Conservation (phyloP, 2,888 invertebrate species). For the Pseudococcus jackbeardsleyi region DNA sequence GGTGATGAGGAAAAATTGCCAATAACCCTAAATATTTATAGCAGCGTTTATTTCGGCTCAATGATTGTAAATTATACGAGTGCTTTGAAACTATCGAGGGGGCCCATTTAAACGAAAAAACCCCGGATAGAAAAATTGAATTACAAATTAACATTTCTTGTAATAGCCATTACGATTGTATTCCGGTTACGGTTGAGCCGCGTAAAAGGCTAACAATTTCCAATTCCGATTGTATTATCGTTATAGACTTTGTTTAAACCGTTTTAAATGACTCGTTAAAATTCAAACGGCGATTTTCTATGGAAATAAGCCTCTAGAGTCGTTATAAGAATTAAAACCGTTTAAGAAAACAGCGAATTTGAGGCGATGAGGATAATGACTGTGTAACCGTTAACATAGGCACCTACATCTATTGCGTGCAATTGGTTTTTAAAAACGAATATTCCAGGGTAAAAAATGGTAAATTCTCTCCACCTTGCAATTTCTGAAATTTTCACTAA, state of each 20-base stretch:
- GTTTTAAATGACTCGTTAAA: conserved; percentile 12
- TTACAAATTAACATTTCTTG: conserved; percentile 3
- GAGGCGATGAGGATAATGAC: too few species aligned
- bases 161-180: conserved; percentile 1
- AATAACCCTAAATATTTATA: conserved; percentile 22
- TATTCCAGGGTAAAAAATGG: too few species aligned
- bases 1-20: conserved; percentile 14
- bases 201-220: not conserved
- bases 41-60: not conserved
- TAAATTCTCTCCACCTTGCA: too few species aligned
- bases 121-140: not conserved
- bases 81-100: not conserved
- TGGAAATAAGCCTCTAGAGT: not conserved
- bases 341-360: not conserved
- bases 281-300: conserved; percentile 17
- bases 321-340: not conserved
- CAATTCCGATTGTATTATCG: conserved; percentile 17
- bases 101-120: not conserved
- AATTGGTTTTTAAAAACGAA: too few species aligned
- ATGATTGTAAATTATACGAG: not conserved
- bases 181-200: not conserved
- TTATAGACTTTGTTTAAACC: not conserved
- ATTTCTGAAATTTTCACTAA: too few species aligned
- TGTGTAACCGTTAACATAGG: too few species aligned
- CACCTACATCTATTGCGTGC: too few species aligned